These are phyloP conservation scores for Emys orbicularis DNA, from an alignment of 2,797 vertebrate genomes.

Conservation along the genomic window DNA sequence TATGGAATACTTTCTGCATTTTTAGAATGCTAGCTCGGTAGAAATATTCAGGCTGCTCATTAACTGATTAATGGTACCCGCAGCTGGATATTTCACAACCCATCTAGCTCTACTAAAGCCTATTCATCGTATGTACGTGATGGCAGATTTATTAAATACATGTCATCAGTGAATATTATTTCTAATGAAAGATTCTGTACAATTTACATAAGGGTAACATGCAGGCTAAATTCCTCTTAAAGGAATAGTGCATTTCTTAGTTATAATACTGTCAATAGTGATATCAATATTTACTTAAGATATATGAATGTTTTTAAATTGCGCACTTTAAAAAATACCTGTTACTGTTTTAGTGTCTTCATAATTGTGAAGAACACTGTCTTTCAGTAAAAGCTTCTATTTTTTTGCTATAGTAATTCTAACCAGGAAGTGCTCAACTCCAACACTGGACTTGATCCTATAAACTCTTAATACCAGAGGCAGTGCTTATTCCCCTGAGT, in stretches of 20 bases:
- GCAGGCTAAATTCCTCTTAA: constrained; percentile 33
- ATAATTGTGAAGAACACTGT: no score
- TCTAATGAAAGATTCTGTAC: not conserved
- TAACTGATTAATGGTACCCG: not conserved
- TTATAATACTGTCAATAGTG: not conserved
- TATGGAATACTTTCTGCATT: not conserved
- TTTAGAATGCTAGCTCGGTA: not conserved
- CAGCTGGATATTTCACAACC: not conserved
- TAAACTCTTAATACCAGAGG: not conserved
- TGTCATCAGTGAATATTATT: not conserved
- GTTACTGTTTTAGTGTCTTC: not conserved
- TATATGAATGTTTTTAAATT: not conserved
- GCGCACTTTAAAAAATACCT: not conserved
- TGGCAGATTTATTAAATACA: constrained; percentile 6
- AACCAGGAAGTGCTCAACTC: not conserved
- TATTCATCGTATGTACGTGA: constrained; percentile 34
- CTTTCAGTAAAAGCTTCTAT: no score
- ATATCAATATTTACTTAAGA: not conserved
- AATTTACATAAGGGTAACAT: not conserved
- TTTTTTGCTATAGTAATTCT: not conserved
- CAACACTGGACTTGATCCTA: not conserved
- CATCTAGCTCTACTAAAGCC: constrained; percentile 6
- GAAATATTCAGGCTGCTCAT: not conserved
- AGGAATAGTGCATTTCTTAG: constrained; percentile 11
- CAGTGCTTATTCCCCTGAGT: not conserved